Evolutionary conservation across 2,797 vertebrate species (phyloP), one percentile per base, ranked within the genome.

Genomic region (Esox lucius): DNA sequence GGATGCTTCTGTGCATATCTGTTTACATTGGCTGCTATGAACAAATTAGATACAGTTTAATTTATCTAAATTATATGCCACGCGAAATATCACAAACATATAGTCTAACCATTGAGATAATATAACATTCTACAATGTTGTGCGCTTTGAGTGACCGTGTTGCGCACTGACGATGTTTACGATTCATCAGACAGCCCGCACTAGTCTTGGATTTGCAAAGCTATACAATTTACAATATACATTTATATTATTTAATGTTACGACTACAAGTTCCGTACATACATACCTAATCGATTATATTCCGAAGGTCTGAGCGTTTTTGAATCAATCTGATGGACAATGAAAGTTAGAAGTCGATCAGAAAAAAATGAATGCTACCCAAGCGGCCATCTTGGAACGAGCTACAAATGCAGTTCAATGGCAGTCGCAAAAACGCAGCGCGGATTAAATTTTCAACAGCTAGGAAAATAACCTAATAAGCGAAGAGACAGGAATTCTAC

Each of bases 311-410:
- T 86, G 83, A 90, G 87, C 82, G 90, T 93, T 93, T 87, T 89
- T 84, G 74, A 89, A 90, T 91, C 91, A 84, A 89, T 83, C 92
- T 90, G 90, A 90, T 92, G 94, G 95, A 97, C 96, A 98, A 98
- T 98, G 96, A 97, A 97, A 98, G 96, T 98, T 98, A 94, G 92
- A 92, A 95, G 94, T 95, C 95, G 95, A 95, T 98, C 97, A 98
- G 96, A 94, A 97, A 95, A 95, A 96, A 96, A 96, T 95, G 96
- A 97, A 96, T 94, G 95, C 94, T 94, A 98, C 96, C 95, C 93
- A 95, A 97, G 97, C 96, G 96, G 98, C 98, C 98, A 98, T 98
- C 97, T 98, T 99, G 98, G 96, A 97, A 95, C 93, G 95, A 96
- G 95, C 96, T 97, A 97, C 97, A 97, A 97, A 97, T 97, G 94